Base-by-base conservation (phyloP, 2,113 vertebrate genomes). In the Mus pahari region DNA sequence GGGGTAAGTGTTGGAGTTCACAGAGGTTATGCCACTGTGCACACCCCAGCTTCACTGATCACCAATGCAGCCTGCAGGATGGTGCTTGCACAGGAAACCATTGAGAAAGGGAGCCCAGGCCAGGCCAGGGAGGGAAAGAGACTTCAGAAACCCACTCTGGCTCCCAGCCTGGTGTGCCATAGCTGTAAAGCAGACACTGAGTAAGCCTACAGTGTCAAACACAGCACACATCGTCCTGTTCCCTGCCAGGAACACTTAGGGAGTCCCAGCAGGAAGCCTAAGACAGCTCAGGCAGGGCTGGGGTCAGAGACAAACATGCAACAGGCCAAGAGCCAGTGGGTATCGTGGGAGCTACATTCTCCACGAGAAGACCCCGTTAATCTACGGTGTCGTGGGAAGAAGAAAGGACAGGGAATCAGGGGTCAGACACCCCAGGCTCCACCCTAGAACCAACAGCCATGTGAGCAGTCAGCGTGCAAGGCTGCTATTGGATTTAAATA, bases 111-210 rank as follows among this genome's bases (percentile, higher is more conserved):
- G 1, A 31, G 68, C 13, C 13, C 0, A 0, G n/a, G 2, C 20
- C n/a, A n/a, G 22, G 73, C 9, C 55, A 10, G n/a, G 26, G 33
- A 48, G 33, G 17, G 24, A 45, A 1, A 3, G 31, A 22, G 70
- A 48, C 31, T 8, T 77, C 24, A 12, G 39, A 10, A n/a, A 28
- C 73, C 66, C 14, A 53, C 16, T 31, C 50, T 3, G 7, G 48
- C 24, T 74, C 70, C 1, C 13, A 36, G 55, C 24, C 42, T 1
- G 4, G 48, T 0, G 1, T 26, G 26, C 3, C 0, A 0, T 1
- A 0, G 66, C 84, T 1, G 3, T 33, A 31, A 8, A 17, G 11
- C 0, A 24, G 9, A 36, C 12, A 20, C n/a, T 4, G 68, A 73
- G 71, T 9, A 5, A 66, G 71, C 4, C 55, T 4, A 1, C 11